Conservation (phyloP, 2,797 vertebrate species). For the Amphiprion clarkii region DNA sequence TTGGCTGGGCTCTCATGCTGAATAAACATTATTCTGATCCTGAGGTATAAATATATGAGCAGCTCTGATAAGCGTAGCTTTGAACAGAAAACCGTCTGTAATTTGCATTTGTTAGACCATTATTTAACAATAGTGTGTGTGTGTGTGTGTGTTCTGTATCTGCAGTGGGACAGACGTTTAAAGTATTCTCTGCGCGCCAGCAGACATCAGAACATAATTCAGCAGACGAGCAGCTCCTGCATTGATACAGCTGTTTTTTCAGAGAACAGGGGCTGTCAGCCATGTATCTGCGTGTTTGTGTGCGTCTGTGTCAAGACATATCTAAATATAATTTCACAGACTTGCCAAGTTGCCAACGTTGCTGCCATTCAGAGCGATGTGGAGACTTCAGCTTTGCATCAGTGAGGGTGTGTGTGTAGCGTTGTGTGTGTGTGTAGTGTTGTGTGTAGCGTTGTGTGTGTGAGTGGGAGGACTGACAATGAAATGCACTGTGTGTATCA, state of each 20-base stretch:
- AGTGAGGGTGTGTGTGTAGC: background rate
- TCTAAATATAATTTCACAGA: slow-evolving; percentile 71
- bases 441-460: slow-evolving; percentile 5
- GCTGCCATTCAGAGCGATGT: slow-evolving; percentile 56
- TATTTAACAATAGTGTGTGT: slow-evolving; percentile 24
- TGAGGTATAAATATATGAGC: slow-evolving; percentile 42
- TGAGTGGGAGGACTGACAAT: slow-evolving; percentile 26
- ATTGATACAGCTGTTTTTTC: slow-evolving; percentile 58
- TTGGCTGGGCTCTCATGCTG: slow-evolving; percentile 31
- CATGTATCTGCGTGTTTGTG: slow-evolving; percentile 26
- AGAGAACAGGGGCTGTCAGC: slow-evolving; percentile 41
- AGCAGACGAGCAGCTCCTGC: slow-evolving; percentile 35
- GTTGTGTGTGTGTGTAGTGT: background rate
- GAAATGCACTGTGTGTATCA: slow-evolving; percentile 42
- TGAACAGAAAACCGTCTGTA: slow-evolving; percentile 31
- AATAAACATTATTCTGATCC: slow-evolving; percentile 56
- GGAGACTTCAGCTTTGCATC: slow-evolving; percentile 38
- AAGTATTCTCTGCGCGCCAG: slow-evolving; percentile 49
- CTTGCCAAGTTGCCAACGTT: slow-evolving; percentile 54
- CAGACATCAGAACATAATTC: slow-evolving; percentile 67
- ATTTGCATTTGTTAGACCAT: slow-evolving; percentile 54
- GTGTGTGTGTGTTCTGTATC: slow-evolving; percentile 36
- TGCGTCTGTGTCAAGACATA: slow-evolving; percentile 38
- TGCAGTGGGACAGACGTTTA: slow-evolving; percentile 30
- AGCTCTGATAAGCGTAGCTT: slow-evolving; percentile 36